Conservation (phyloP, 2,888 invertebrate species). For the Scaptomyza caliginosa region DNA sequence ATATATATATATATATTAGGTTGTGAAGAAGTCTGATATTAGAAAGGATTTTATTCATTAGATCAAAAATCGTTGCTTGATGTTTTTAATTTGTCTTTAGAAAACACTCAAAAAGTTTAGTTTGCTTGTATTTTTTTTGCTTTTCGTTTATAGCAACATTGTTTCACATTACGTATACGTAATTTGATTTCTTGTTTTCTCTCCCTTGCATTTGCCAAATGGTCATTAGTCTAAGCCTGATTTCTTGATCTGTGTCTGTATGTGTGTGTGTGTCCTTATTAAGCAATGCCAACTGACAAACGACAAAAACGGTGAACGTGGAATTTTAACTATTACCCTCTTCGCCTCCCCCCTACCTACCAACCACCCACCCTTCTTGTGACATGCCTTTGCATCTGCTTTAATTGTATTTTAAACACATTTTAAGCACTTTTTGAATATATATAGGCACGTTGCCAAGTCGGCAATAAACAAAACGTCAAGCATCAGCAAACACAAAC, state of each 20-base stretch:
- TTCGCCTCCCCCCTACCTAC: background rate
- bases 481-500: conserved; percentile 53
- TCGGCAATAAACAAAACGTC: conserved; percentile 63
- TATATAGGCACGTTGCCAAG: conserved; percentile 23
- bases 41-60: too few species aligned
- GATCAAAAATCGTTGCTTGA: too few species aligned
- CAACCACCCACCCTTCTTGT: background rate
- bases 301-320: conserved; percentile 18
- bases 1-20: background rate
- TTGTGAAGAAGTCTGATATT: too few species aligned
- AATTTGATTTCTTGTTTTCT: conserved; percentile 31
- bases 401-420: conserved; percentile 77
- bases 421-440: conserved; percentile 57
- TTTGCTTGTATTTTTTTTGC: background rate
- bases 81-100: too few species aligned
- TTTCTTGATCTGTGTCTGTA: conserved; percentile 8
- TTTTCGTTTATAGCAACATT: background rate
- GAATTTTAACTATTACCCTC: conserved; percentile 42
- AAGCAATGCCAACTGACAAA: conserved; percentile 59
- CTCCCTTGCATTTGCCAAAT: background rate
- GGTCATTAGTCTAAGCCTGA: conserved; percentile 41
- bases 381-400: conserved; percentile 42
- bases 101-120: too few species aligned
- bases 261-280: conserved; percentile 42
- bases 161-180: conserved; percentile 43